phyloP scores from a whole-genome alignment of 2,113 vertebrate species.

The Semicossyphus pulcher region DNA sequence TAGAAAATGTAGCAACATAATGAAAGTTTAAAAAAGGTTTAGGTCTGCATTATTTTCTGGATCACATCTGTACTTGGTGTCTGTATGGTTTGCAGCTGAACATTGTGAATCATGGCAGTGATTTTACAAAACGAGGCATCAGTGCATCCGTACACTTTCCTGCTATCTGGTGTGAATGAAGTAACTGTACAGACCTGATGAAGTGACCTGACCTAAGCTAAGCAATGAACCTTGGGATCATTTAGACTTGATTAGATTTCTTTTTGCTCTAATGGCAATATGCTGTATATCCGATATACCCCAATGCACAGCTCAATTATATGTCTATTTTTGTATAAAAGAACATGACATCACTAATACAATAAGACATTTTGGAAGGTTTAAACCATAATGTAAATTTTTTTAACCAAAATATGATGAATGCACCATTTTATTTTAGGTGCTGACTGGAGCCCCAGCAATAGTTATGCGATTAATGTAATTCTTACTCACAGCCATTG shows the following conservation, averaged over 20 bases:
- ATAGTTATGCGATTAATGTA: not conserved
- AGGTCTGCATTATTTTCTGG: not conserved
- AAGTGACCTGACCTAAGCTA: not conserved
- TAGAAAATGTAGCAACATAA: not conserved
- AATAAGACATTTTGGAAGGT: slow-evolving; percentile 14
- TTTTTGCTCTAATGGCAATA: slow-evolving; percentile 18
- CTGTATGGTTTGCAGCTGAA: not conserved
- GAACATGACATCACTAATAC: not conserved
- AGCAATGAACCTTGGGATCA: not conserved
- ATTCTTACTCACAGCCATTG: slow-evolving; percentile 14
- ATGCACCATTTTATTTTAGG: not conserved
- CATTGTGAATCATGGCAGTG: not conserved
- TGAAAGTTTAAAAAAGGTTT: not conserved
- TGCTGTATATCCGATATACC: slow-evolving; percentile 15
- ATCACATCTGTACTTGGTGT: not conserved
- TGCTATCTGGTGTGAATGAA: slow-evolving; percentile 29
- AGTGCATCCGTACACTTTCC: not conserved
- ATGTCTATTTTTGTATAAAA: slow-evolving; percentile 50
- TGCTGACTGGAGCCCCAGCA: slow-evolving; percentile 20
- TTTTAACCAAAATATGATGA: slow-evolving; percentile 1
- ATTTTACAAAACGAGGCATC: not conserved
- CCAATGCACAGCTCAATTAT: slow-evolving; percentile 20
- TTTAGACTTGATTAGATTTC: not conserved
- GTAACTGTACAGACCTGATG: not conserved
- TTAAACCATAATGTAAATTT: slow-evolving; percentile 8